Percentiles rank a stretch among this genome's conserved stretches.
Evolutionary conservation across 2,888 invertebrate species (phyloP).

Genomic region (Aromia moschata): DNA sequence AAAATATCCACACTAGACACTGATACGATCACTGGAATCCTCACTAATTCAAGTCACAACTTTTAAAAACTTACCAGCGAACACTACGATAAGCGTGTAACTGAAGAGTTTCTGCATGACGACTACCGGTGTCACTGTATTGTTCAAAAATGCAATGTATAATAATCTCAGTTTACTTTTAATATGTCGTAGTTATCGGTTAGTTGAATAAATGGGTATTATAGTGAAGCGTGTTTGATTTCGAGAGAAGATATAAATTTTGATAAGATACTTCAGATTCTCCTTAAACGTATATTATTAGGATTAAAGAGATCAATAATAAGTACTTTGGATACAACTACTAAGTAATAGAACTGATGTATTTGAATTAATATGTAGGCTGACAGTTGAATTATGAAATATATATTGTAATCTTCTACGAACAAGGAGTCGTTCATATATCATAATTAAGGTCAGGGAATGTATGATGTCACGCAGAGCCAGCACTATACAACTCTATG

Average conservation of each 20-base stretch:
- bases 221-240: background rate
- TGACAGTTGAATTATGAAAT: too few relatives aligned
- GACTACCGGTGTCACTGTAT: background rate
- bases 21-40: too few relatives aligned
- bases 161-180: background rate
- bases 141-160: background rate
- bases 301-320: background rate
- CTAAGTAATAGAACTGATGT: too few relatives aligned
- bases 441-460: too few relatives aligned
- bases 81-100: slow-evolving; percentile 3
- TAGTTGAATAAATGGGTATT: background rate
- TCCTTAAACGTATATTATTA: background rate
- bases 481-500: too few relatives aligned
- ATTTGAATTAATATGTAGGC: too few relatives aligned
- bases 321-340: too few relatives aligned
- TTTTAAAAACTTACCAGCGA: slow-evolving; percentile 3
- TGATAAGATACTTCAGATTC: background rate
- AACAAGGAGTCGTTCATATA: too few relatives aligned
- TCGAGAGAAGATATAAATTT: background rate
- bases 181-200: background rate
- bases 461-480: too few relatives aligned
- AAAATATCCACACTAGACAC: too few relatives aligned
- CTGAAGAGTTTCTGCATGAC: background rate
- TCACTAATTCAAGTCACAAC: too few relatives aligned
- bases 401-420: too few relatives aligned